Conservation (phyloP, 2,113 vertebrate genomes). For the Colius striatus region DNA sequence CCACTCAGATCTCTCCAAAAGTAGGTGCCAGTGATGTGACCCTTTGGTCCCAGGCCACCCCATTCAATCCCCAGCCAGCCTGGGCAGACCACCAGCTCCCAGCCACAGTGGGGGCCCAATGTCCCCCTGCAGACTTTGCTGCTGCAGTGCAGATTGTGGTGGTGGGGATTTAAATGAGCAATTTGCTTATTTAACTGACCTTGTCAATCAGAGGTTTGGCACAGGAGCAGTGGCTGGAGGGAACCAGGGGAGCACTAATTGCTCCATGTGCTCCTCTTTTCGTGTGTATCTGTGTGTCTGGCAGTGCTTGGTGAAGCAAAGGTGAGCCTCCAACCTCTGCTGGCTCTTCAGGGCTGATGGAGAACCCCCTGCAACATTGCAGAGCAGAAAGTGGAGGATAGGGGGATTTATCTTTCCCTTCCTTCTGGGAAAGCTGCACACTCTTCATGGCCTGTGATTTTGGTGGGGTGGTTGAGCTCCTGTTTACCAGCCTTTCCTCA, state of each 20-base stretch:
- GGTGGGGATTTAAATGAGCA: neutral
- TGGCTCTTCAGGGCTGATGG: neutral
- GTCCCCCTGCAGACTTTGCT: neutral
- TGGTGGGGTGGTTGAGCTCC: neutral
- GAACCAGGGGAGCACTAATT: neutral
- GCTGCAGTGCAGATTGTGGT: neutral
- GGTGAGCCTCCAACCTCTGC: neutral
- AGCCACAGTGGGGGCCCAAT: accelerated
- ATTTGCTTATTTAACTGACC: conserved; percentile 21
- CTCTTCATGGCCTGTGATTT: neutral
- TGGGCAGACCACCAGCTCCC: accelerated
- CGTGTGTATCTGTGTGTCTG: neutral
- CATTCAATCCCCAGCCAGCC: accelerated
- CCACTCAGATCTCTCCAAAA: accelerated
- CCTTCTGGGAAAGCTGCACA: accelerated
- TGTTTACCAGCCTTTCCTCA: accelerated
- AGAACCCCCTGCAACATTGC: neutral
- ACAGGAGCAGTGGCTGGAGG: neutral
- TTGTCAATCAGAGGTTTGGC: neutral
- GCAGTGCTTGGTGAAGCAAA: neutral
- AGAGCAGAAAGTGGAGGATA: neutral
- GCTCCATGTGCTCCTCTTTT: neutral
- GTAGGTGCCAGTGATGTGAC: accelerated
- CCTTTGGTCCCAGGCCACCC: neutral
- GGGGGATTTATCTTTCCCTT: accelerated